phyloP scores from a whole-genome alignment of 1,140 invertebrate genomes.

The Lutraria rhynchaena region DNA sequence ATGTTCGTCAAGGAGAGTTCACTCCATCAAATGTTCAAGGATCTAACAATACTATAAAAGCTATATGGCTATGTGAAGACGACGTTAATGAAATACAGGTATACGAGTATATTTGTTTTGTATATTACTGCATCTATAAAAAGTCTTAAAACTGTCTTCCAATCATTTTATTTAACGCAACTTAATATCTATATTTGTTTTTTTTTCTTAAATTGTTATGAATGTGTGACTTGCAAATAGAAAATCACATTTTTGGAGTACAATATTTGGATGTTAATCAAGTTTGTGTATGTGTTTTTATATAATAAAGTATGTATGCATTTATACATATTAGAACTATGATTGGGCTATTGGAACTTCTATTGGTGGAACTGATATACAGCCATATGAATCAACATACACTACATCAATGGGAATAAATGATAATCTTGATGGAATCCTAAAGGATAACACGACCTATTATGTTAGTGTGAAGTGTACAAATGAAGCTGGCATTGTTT shows the following conservation, averaged over 20 bases:
- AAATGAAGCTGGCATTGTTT: conserved; percentile 56
- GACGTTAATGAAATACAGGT: conserved; percentile 61
- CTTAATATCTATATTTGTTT: no score
- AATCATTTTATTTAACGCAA: no score
- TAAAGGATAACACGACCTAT: conserved; percentile 58
- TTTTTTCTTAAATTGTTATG: no score
- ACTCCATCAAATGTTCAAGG: conserved; percentile 55
- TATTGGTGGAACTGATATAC: not conserved
- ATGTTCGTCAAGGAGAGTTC: conserved; percentile 60
- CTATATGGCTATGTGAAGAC: conserved; percentile 61
- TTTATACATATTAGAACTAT: no score
- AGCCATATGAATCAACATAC: conserved; percentile 48
- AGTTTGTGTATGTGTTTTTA: no score
- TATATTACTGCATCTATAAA: no score
- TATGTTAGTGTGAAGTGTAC: conserved; percentile 60
- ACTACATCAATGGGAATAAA: conserved; percentile 52
- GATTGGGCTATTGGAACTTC: no score
- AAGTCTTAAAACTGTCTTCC: no score
- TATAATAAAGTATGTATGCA: no score
- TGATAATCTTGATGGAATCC: conserved; percentile 32
- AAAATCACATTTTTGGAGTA: no score
- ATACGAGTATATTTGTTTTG: not conserved
- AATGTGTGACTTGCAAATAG: no score
- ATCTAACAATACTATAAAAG: conserved; percentile 64
- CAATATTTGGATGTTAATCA: no score